Percentiles rank a stretch among this genome's conserved stretches.
phyloP scores from a whole-genome alignment of 1,140 invertebrate genomes.

The Neodiprion lecontei region DNA sequence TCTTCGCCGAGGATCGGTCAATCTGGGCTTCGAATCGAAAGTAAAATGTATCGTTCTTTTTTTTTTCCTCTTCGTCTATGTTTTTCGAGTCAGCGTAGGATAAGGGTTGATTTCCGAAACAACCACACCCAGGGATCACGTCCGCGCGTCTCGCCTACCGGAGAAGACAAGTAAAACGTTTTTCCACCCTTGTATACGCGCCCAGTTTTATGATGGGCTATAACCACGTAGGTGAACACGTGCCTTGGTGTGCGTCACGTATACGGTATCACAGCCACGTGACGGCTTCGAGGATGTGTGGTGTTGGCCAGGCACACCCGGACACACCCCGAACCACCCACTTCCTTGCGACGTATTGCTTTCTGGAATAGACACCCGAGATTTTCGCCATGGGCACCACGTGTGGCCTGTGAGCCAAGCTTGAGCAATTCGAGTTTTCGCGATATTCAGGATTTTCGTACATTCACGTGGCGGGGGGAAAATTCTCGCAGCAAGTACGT shows the following conservation, averaged over 20 bases:
- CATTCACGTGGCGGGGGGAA: not conserved
- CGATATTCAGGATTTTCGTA: not conserved
- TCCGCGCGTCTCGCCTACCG: not conserved
- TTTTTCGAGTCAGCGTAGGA: not conserved
- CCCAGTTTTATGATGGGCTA: not conserved
- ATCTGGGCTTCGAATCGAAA: not conserved
- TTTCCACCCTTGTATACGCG: not conserved
- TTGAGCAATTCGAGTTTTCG: too few relatives aligned
- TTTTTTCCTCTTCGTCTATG: not conserved
- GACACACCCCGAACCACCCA: conserved; percentile 6
- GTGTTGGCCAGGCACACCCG: not conserved
- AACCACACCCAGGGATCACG: not conserved
- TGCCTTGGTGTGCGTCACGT: not conserved
- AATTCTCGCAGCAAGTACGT: not conserved
- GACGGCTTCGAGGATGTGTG: not conserved
- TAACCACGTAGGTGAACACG: not conserved
- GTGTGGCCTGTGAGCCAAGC: not conserved
- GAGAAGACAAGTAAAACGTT: conserved; percentile 5
- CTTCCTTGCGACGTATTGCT: conserved; percentile 7
- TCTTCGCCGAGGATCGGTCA: not conserved
- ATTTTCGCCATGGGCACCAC: not conserved
- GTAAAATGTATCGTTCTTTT: not conserved
- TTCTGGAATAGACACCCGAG: conserved; percentile 7
- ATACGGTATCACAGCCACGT: not conserved
- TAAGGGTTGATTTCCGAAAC: conserved; percentile 3